phyloP scores from a whole-genome alignment of 1,140 invertebrate species.

The Drosophila kikkawai region DNA sequence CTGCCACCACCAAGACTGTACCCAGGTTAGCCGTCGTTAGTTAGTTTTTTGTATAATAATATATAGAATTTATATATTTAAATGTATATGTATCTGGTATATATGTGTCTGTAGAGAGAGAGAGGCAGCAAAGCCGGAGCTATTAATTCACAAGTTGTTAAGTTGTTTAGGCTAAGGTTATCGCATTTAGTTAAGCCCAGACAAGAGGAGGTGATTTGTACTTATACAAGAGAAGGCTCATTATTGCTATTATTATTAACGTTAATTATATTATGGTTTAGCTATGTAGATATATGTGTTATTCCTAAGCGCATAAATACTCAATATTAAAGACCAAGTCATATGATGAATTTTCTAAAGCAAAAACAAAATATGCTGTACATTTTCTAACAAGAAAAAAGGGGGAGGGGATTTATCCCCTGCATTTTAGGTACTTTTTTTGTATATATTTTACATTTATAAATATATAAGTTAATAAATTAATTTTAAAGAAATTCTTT shows the following conservation, averaged over 20 bases:
- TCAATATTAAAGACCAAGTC: slow-evolving; percentile 68
- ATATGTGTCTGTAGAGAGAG: slow-evolving; percentile 11
- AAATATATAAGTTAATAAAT: too few species aligned
- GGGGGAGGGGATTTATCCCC: not conserved
- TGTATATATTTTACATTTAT: too few species aligned
- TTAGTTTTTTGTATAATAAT: slow-evolving; percentile 1
- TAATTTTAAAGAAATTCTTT: too few species aligned
- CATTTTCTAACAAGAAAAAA: not conserved
- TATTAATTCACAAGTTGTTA: slow-evolving; percentile 27
- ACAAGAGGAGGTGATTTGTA: slow-evolving; percentile 19
- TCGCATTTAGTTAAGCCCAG: slow-evolving; percentile 1
- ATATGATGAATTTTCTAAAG: slow-evolving; percentile 37
- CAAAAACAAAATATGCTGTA: not conserved
- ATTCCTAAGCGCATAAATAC: slow-evolving; percentile 8
- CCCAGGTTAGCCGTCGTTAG: slow-evolving; percentile 41
- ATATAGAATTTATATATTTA: slow-evolving; percentile 23
- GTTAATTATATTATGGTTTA: slow-evolving; percentile 8
- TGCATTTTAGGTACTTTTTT: not conserved
- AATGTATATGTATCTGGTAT: slow-evolving; percentile 36
- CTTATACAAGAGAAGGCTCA: slow-evolving; percentile 11
- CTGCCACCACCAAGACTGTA: slow-evolving; percentile 31
- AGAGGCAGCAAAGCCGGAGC: not conserved
- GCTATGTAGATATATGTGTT: slow-evolving; percentile 22
- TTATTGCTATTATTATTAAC: not conserved
- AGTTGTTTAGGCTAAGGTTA: slow-evolving; percentile 28